Percentiles rank a stretch among this genome's conserved stretches.
These are phyloP conservation scores for Oophaga sylvatica DNA, from an alignment of 2,797 vertebrate species.

Conservation along the genomic window DNA sequence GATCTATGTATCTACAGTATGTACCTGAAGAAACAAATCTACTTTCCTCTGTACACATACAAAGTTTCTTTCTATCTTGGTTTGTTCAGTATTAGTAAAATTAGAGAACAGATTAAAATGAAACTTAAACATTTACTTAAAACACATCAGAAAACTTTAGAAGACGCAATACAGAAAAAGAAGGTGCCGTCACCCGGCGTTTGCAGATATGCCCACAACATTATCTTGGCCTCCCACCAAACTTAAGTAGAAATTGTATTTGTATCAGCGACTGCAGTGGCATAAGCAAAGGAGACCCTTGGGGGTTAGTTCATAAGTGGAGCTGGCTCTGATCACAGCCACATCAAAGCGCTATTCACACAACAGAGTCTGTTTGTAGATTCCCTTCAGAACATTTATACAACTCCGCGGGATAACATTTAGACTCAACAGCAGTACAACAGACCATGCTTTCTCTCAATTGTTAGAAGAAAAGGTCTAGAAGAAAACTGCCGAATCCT, in stretches of 20 bases:
- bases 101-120: conserved; percentile 11
- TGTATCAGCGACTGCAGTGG: conserved; percentile 57
- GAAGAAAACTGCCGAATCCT: conserved; percentile 35
- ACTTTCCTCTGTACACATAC: background rate
- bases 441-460: background rate
- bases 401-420: background rate
- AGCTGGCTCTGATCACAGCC: conserved; percentile 11
- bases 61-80: background rate
- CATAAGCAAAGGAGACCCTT: conserved; percentile 55
- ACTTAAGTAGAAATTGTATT: conserved; percentile 59
- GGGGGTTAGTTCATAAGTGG: conserved; percentile 51
- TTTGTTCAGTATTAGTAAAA: background rate
- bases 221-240: conserved; percentile 57
- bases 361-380: conserved; percentile 41
- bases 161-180: conserved; percentile 2
- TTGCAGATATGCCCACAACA: conserved; percentile 32
- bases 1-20: background rate
- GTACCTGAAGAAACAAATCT: background rate
- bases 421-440: conserved; percentile 27
- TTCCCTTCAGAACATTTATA: accelerated
- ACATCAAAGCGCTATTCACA: background rate
- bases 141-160: conserved; percentile 8
- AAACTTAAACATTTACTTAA: conserved; percentile 11
- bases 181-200: background rate
- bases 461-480: conserved; percentile 55